phyloP scores from a whole-genome alignment of 1,140 invertebrate species.

The Neodiprion lecontei region DNA sequence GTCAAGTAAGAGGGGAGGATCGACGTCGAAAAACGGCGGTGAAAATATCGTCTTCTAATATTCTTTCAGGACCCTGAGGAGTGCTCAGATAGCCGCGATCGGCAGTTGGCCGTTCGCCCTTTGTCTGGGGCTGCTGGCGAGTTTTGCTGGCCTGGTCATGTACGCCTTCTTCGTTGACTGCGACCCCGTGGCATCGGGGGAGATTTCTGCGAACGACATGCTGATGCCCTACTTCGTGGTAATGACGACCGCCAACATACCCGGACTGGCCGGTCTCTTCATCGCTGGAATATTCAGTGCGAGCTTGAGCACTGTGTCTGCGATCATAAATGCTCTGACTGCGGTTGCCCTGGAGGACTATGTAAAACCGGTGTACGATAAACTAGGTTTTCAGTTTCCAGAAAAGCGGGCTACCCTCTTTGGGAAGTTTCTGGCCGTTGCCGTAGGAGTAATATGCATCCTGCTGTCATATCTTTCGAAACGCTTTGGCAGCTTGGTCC shows the following conservation, averaged over 20 bases:
- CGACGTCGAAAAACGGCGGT: slow-evolving; percentile 78
- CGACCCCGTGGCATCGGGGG: slow-evolving; percentile 68
- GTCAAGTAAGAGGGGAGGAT: background rate
- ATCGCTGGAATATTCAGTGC: slow-evolving; percentile 80
- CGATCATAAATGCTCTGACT: slow-evolving; percentile 81
- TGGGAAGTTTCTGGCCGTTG: slow-evolving; percentile 66
- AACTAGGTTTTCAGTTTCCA: slow-evolving; percentile 15
- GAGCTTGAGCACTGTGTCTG: slow-evolving; percentile 80
- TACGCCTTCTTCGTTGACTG: slow-evolving; percentile 74
- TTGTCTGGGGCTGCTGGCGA: slow-evolving; percentile 68
- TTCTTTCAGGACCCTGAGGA: slow-evolving; percentile 70
- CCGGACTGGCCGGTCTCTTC: slow-evolving; percentile 77
- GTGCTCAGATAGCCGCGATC: slow-evolving; percentile 69
- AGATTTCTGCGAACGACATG: slow-evolving; percentile 53
- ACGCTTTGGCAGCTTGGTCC: slow-evolving; percentile 71
- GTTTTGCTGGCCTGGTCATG: slow-evolving; percentile 76
- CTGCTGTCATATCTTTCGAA: slow-evolving; percentile 72
- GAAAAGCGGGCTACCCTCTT: slow-evolving; percentile 45
- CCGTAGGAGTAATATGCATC: slow-evolving; percentile 72
- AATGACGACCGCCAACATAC: slow-evolving; percentile 68
- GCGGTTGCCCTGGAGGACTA: slow-evolving; percentile 85
- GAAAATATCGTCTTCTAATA: slow-evolving; percentile 43
- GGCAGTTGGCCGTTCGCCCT: slow-evolving; percentile 70
- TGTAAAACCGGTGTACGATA: slow-evolving; percentile 56
- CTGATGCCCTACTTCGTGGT: slow-evolving; percentile 77